Base-by-base conservation (phyloP, 92 coral and sea anemone species). In the Zoanthus sociatus region DNA sequence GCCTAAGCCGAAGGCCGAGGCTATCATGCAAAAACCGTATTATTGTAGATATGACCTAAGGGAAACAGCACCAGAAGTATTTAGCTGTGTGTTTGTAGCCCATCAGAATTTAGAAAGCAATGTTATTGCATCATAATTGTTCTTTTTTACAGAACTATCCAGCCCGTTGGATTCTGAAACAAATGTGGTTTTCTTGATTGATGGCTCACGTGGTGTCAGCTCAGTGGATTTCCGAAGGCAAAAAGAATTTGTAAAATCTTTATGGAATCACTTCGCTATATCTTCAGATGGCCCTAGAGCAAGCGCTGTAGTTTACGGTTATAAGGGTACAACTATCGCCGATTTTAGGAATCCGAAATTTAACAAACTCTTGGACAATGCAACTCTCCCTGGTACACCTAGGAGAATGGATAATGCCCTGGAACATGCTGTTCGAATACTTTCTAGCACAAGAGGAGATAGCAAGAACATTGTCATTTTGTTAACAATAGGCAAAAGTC, bases 161-260 rank as follows among this genome's bases (percentile, higher is more conserved):
- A 79, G 84, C 47, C 84, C 84, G 42, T 79, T 79, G 60, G 84
- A 79, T 79, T 71, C 72, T 2, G 54, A 79, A 0, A 79, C 84
- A 44, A 79, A 75, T 14, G 88, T 85, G 1, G 82, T 85, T 26
- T 85, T 85, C 83, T 33, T 85, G n/a, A 47, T 85, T 18, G 88
- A 85, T 75, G 79, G 79, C 13, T 74, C 88, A 37, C 56, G 71
- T 16, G 79, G 78, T 9, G 82, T 85, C 42, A 72, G 70, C 56
- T 58, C 70, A 9, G 81, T 72, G 11, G 88, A 85, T 32, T 85
- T 51, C 46, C 78, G 73, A 20, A 44, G 70, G n/a, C 54, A 85
- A 75, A 85, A 85, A 33, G 72, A 30, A 12, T 85, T 85, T 11
- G 82, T 85, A 8, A 74, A 85, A 30, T 85, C 88, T 17, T 55